These are phyloP conservation scores for Nerophis ophidion DNA, from an alignment of 2,113 vertebrate species.

Conservation along the genomic window DNA sequence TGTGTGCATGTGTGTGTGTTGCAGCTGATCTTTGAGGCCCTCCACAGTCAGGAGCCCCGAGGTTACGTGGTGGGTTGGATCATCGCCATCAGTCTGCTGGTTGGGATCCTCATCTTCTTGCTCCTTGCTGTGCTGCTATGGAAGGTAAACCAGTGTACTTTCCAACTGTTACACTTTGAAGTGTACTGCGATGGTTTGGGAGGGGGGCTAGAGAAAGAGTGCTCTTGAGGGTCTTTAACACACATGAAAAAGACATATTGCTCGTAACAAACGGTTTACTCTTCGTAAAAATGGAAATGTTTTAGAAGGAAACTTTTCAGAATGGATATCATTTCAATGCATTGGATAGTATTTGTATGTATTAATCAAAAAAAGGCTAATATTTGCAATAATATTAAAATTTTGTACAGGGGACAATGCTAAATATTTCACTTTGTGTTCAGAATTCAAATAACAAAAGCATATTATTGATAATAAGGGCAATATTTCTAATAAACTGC, in stretches of 20 bases:
- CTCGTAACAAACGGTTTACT: constrained; percentile 54
- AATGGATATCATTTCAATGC: too few species aligned
- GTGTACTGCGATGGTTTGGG: constrained; percentile 5
- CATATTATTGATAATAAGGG: too few species aligned
- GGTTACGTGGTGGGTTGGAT: constrained; percentile 98
- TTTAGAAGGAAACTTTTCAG: constrained; percentile 30
- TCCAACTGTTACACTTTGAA: background rate
- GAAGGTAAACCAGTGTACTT: constrained; percentile 80
- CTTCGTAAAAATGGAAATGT: constrained; percentile 36
- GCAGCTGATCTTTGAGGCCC: constrained; percentile 94
- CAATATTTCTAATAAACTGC: too few species aligned
- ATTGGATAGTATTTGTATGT: too few species aligned
- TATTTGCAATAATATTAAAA: constrained; percentile 39
- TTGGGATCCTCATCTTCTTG: constrained; percentile 97
- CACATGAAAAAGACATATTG: constrained; percentile 47
- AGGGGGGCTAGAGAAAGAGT: constrained; percentile 10
- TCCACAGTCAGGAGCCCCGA: constrained; percentile 93
- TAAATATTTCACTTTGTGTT: too few species aligned
- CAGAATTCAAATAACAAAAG: too few species aligned
- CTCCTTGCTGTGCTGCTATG: constrained; percentile 93
- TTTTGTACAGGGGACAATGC: too few species aligned
- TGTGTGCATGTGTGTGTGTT: constrained; percentile 33
- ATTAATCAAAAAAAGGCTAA: too few species aligned
- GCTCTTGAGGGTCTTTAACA: constrained; percentile 25
- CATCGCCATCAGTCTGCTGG: constrained; percentile 96